Percentiles rank a stretch among this genome's conserved stretches.
Evolutionary conservation across 1,140 invertebrate species (phyloP).

Genomic region (Pentalonia nigronervosa): DNA sequence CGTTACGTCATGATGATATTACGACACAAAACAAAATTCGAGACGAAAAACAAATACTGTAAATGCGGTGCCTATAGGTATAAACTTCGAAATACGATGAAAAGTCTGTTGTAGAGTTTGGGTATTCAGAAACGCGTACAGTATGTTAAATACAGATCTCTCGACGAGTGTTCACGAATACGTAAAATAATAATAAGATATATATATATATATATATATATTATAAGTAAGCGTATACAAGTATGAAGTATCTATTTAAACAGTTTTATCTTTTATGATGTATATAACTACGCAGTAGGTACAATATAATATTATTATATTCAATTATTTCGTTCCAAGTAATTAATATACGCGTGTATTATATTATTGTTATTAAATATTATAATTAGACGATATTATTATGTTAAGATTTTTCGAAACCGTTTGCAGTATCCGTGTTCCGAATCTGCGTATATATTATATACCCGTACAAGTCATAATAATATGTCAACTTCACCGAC

Average conservation of each 20-base stretch:
- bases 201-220: not conserved
- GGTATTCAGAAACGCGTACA: not conserved
- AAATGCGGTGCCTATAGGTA: not conserved
- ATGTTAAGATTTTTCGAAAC: not conserved
- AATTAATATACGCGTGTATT: too few relatives aligned
- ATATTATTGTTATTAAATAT: not conserved
- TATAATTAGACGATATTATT: not conserved
- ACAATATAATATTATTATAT: too few relatives aligned
- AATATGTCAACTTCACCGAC: not conserved
- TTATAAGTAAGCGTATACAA: not conserved
- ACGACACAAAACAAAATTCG: slow-evolving; percentile 5
- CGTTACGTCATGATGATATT: not conserved
- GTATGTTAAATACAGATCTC: not conserved
- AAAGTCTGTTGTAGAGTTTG: not conserved
- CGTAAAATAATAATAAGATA: too few relatives aligned
- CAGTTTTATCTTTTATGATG: not conserved
- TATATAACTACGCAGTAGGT: too few relatives aligned
- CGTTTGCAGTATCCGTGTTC: not conserved
- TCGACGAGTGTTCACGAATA: not conserved
- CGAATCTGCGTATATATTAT: not conserved
- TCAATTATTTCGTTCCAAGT: too few relatives aligned
- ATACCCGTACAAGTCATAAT: not conserved
- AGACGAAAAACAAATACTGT: not conserved
- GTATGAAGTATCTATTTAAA: not conserved
- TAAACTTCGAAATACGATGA: not conserved